Evolutionary conservation across 2,113 vertebrate genomes (phyloP).

Genomic region (Ciconia boyciana): DNA sequence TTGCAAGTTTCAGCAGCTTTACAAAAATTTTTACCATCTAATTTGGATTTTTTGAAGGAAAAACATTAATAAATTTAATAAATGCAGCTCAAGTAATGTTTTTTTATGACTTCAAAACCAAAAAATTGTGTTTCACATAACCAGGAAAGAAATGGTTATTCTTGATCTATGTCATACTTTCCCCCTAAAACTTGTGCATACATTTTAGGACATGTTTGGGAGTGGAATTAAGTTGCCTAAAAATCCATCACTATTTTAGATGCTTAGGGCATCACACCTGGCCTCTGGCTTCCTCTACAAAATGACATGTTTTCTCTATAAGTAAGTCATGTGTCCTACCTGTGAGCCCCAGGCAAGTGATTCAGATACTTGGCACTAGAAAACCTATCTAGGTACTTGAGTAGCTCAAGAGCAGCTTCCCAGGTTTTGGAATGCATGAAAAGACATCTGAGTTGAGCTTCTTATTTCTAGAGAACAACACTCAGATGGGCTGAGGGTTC

Average conservation of each 20-base stretch:
- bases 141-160: neutral
- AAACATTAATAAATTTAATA: neutral
- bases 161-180: neutral
- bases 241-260: neutral
- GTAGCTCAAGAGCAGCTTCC: neutral
- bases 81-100: neutral
- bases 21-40: neutral
- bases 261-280: neutral
- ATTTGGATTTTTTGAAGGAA: neutral
- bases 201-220: neutral
- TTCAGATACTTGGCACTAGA: neutral
- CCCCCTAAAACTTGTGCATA: neutral
- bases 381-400: neutral
- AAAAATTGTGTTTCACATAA: neutral
- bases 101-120: neutral
- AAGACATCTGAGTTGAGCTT: neutral
- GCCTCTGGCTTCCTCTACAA: neutral
- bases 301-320: neutral
- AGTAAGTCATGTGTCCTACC: neutral
- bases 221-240: neutral
- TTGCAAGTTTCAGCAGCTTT: neutral
- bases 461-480: neutral
- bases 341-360: neutral
- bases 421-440: neutral
- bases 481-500: neutral